Evolutionary conservation across 2,113 vertebrate genomes (phyloP), one percentile per base, ranked within the genome.

Genomic region (Malaclemys terrapin): DNA sequence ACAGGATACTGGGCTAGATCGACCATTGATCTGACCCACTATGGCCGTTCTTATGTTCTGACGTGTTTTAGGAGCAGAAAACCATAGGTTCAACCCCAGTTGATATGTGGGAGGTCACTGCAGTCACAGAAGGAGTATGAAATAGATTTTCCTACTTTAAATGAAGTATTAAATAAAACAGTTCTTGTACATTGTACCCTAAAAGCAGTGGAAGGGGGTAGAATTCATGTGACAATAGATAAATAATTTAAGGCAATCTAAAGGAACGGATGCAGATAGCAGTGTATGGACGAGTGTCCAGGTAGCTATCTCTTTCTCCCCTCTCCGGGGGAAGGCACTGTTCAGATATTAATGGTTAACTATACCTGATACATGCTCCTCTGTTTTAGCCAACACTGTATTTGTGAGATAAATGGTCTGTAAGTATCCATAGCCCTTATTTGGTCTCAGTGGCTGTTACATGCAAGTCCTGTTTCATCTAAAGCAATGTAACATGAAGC

Each of bases 361-460:
- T 27, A n/a, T 5, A 4, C 52, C 29, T 22, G 52, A 31, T 3
- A 45, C 10, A 14, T 45, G 38, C 27, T 8, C 72, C 38, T 76
- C 24, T 76, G n/a, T 0, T 0, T 31, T 38, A 47, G 42, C 50
- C 20, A 11, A 27, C 69, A 20, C 24, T 7, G 29, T 0, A 0
- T 14, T 5, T 24, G 57, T 72, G 11, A 54, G 57, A 8, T 31
- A 47, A 6, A 11, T 0, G 5, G 12, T 69, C 35, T 69, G 69
- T 27, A n/a, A 4, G 2, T 42, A 50, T 57, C n/a, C 19, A 1
- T 0, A 12, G 35, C 1, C 29, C 0, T 0, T 20, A 0, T 29
- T 53, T 24, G 6, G 3, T 47, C 45, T 10, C 3, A 0, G 42
- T 25, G 10, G 0, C 8, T 2, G 1, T 35, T 10, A 29, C 3